Evolutionary conservation across 2,888 invertebrate species (phyloP), one percentile per base, ranked within the genome.

Genomic region (Orthosia gothica): DNA sequence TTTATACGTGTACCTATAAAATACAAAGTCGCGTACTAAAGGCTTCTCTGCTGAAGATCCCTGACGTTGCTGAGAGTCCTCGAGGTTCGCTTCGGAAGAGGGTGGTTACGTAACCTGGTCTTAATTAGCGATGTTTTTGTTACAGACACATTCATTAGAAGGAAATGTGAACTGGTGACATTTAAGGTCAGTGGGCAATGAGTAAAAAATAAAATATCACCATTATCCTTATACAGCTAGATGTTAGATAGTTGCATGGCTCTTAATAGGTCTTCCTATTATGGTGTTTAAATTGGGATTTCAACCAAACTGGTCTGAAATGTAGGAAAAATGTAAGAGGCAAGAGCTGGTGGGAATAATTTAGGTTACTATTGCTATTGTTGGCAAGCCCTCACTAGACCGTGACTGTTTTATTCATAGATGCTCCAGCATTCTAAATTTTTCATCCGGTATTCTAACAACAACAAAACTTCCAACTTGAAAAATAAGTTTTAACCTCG

Each of bases 21-120:
- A 87, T 87, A 89, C 81, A 81, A 83, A 86, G 84, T 86, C 86
- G 87, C 88, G 87, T 79, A 76, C 79, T 75, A 83, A 66, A 78
- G 88, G 89, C 88, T 92, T 91, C 89, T 87, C 91, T 23, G 13
- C 88, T 84, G 88, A 89, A 92, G 87, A 85, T 65, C 61, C 78
- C 82, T 82, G 74, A 64, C 76, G 63, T 85, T 45, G 73, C 47
- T 70, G 76, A 83, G 86, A 89, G 81, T 82, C 73, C 79, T 85
- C 76, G 79, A 77, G 78, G 83, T 86, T 88, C 74, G 67, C 74
- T 82, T 86, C 71, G 78, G 85, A 87, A 89, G 86, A 88, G 89
- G 87, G 87, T 86, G 85, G 61, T 88, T 87, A 83, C 79, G 76
- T 85, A 76, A 79, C 70, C 54, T 74, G 63, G 64, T 73, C 68